phyloP scores from a whole-genome alignment of 1,140 invertebrate genomes.

The Ceratina australensis region DNA sequence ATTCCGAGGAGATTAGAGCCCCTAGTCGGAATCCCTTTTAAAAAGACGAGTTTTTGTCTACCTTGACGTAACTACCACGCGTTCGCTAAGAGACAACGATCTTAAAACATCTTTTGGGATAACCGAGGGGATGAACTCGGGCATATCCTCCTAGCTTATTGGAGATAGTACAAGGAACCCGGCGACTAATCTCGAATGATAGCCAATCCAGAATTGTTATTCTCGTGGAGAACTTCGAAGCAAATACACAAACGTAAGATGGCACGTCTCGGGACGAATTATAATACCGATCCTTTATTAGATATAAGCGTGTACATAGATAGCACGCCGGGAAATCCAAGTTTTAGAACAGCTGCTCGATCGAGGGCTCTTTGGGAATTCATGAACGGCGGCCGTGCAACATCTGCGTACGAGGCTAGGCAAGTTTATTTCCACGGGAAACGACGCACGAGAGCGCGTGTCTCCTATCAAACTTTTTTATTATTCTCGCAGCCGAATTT shows the following conservation, averaged over 20 bases:
- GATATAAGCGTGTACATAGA: not conserved
- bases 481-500: conserved; percentile 50
- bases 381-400: conserved; percentile 8
- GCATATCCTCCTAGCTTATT: too few species aligned
- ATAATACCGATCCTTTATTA: not conserved
- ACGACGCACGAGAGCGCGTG: conserved; percentile 21
- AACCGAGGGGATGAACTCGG: too few species aligned
- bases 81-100: conserved; percentile 11
- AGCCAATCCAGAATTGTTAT: too few species aligned
- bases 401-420: conserved; percentile 31
- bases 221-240: too few species aligned
- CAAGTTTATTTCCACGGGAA: conserved; percentile 44
- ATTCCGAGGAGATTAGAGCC: conserved; percentile 54
- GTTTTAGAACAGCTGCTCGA: not conserved
- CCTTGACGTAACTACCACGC: conserved; percentile 7
- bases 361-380: conserved; percentile 14
- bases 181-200: too few species aligned
- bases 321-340: not conserved
- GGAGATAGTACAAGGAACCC: too few species aligned
- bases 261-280: not conserved
- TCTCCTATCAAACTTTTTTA: conserved; percentile 54
- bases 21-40: not conserved
- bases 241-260: too few species aligned
- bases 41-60: conserved; percentile 7
- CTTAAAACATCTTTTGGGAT: not conserved